Percentiles rank a stretch among this genome's conserved stretches.
Conservation (phyloP, 2,888 invertebrate species). For the Caenorhabditis drosophilae region DNA sequence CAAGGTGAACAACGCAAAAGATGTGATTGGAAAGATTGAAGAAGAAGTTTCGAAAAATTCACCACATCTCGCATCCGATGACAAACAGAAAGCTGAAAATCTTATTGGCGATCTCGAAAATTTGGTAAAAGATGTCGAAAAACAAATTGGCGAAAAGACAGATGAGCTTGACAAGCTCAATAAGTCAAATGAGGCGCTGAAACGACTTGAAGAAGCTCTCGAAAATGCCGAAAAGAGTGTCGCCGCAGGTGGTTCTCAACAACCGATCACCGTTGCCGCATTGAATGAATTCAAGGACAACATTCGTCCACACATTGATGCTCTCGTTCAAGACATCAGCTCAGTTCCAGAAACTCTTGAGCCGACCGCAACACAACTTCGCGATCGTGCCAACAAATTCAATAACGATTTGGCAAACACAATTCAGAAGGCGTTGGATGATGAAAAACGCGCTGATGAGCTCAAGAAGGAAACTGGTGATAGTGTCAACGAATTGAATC, state of each 20-base stretch:
- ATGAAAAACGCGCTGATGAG: constrained; percentile 15
- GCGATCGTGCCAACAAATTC: constrained; percentile 5
- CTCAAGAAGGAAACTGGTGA: constrained; percentile 5
- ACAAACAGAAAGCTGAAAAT: constrained; percentile 8
- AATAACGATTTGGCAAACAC: constrained; percentile 8
- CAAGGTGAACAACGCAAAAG: constrained; percentile 15
- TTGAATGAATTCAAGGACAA: constrained; percentile 8
- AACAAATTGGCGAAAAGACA: constrained; percentile 11
- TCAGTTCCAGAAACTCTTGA: constrained; percentile 1
- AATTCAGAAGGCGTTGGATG: constrained; percentile 14
- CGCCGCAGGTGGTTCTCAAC: no score
- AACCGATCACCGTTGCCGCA: constrained; percentile 8
- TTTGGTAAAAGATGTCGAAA: constrained; percentile 4
- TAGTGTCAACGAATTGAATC: constrained; percentile 9
- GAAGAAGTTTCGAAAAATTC: constrained; percentile 7
- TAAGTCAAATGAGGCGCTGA: constrained; percentile 14
- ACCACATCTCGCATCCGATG: constrained; percentile 1
- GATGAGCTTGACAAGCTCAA: constrained; percentile 12
- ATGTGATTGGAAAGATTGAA: constrained; percentile 10
- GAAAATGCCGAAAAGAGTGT: constrained; percentile 13
- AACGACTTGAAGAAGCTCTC: constrained; percentile 19
- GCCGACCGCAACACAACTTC: constrained; percentile 3
- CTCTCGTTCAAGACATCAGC: not conserved
- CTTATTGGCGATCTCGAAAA: not conserved
- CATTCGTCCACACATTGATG: constrained; percentile 3